Base-by-base conservation (phyloP, 53 echinoderm and acorn worm genomes). In the Hippasteria phrygiana region DNA sequence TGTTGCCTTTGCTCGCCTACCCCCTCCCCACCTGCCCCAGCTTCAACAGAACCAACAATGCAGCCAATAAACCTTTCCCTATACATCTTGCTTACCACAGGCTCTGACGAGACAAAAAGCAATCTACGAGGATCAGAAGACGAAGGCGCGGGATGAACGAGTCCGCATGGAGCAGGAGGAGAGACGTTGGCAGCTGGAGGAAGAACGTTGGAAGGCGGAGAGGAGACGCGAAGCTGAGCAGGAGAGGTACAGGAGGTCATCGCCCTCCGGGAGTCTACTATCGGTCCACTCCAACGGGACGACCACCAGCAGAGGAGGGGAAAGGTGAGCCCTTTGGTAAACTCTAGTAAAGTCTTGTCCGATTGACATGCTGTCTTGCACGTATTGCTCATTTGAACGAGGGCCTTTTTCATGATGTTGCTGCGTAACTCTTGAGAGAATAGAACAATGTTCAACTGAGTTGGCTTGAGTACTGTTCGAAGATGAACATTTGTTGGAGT, bases 41-140 rank as follows among this genome's bases (percentile, higher is more conserved):
- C 39, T 38, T 13, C 39, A 14, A n/a, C 36, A 17, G 13, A 37
- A 37, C 71, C 36, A 17, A n/a, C 24, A 3, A 8, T n/a, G n/a
- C n/a, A n/a, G n/a, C n/a, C n/a, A n/a, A n/a, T n/a, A n/a, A n/a
- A n/a, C n/a, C n/a, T n/a, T n/a, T n/a, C n/a, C n/a, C n/a, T n/a
- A n/a, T n/a, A n/a, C n/a, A n/a, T n/a, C n/a, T n/a, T n/a, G n/a
- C n/a, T n/a, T n/a, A n/a, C n/a, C 69, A 4, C 80, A 97, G 97
- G 97, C 93, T 28, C 89, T 97, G 51, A 90, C 74, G n/a, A 91
- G 93, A 62, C 97, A 97, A 64, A 95, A 90, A 70, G 90, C 97
- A 1, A 71, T 89, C 35, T 96, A 96, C 46, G 96, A 96, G 65
- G 94, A 96, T 81, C 92, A 96, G 82, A 96, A 96, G 77, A 62